Conservation (phyloP, 2,888 invertebrate species). For the Embidobia sp. region DNA sequence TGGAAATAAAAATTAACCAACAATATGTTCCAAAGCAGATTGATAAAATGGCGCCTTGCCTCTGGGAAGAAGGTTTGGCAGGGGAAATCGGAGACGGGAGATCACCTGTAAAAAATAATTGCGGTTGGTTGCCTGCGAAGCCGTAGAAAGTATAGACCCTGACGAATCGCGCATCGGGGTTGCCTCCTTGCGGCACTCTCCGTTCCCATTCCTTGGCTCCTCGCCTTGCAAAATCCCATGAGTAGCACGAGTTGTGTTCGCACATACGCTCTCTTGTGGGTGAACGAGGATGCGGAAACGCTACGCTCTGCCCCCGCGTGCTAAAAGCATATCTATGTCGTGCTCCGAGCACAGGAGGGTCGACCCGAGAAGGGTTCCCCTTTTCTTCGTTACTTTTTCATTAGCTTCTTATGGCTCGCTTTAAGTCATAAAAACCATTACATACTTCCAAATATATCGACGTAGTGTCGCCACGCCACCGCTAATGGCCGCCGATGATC, state of each 20-base stretch:
- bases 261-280: conserved; percentile 59
- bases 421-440: conserved; percentile 59
- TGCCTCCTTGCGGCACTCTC: conserved; percentile 42
- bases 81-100: conserved; percentile 10
- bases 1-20: too few relatives aligned
- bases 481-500: conserved; percentile 52
- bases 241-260: conserved; percentile 56
- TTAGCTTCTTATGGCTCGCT: conserved; percentile 59
- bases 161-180: conserved; percentile 25
- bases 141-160: conserved; percentile 1
- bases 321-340: conserved; percentile 82
- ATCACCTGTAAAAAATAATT: conserved; percentile 56
- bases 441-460: conserved; percentile 57
- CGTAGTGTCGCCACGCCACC: conserved; percentile 32
- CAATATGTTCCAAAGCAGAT: too few relatives aligned
- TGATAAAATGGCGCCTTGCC: background rate
- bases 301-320: conserved; percentile 75
- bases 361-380: conserved; percentile 54
- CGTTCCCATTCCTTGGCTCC: conserved; percentile 37
- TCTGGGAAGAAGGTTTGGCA: background rate
- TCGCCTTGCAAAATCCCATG: conserved; percentile 63
- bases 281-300: conserved; percentile 75
- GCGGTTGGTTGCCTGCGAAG: conserved; percentile 22
- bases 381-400: conserved; percentile 65
- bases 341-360: conserved; percentile 68